These are phyloP conservation scores for Trissonchulus sp. DNA, from an alignment of 2,888 invertebrate species.

Conservation along the genomic window DNA sequence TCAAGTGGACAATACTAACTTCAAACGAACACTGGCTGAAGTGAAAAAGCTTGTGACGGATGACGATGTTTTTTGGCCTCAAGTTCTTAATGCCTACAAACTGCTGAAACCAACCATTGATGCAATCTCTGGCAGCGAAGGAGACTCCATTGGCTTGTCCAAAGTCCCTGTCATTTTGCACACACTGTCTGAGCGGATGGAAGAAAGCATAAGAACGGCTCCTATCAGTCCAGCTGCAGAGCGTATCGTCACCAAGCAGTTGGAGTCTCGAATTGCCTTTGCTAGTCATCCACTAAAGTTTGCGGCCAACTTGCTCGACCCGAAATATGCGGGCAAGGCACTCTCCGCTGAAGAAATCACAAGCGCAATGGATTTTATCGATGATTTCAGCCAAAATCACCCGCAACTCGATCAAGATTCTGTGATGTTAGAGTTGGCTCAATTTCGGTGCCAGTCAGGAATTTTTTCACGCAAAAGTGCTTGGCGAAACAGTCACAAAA, in stretches of 20 bases:
- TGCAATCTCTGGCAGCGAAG: not conserved
- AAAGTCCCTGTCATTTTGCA: not conserved
- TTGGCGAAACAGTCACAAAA: not conserved
- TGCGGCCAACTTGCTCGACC: not conserved
- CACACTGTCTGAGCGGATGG: not conserved
- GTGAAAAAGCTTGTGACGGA: not conserved
- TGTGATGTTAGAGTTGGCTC: not conserved
- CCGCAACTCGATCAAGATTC: not conserved
- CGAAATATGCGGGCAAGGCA: not conserved
- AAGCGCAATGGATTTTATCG: slow-evolving; percentile 7
- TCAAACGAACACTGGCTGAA: not conserved
- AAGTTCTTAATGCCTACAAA: not conserved
- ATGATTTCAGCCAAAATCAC: not conserved
- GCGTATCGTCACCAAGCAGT: not conserved
- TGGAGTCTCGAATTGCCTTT: not conserved
- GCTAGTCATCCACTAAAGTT: not conserved
- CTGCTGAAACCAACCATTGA: not conserved
- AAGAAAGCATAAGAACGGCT: too few species aligned
- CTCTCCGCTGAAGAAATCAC: not conserved
- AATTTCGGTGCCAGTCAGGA: not conserved
- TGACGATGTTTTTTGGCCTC: not conserved
- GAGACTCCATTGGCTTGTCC: not conserved
- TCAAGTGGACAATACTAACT: not conserved
- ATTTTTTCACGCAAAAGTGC: not conserved
- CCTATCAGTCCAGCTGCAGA: not conserved